These are phyloP conservation scores for Strix aluco DNA, from an alignment of 2,113 vertebrate species.

Conservation along the genomic window DNA sequence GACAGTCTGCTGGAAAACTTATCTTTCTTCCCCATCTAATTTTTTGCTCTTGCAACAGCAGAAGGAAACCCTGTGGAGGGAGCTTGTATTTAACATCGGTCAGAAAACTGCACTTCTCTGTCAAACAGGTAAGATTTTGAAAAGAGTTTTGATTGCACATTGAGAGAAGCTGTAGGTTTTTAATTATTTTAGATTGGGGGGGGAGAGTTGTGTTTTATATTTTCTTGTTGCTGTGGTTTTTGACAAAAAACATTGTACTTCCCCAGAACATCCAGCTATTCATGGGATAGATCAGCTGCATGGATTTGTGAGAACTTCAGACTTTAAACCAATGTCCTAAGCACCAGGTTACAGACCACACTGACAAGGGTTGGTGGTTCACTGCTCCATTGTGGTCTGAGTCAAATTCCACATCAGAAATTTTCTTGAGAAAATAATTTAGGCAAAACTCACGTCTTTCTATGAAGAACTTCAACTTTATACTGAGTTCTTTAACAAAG, in stretches of 20 bases:
- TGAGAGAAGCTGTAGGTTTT: neutral
- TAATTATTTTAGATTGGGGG: neutral
- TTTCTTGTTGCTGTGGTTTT: neutral
- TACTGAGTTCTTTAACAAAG: neutral
- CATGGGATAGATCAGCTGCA: neutral
- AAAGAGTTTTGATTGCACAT: neutral
- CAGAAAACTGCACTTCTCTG: neutral
- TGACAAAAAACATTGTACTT: accelerated
- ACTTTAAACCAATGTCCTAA: neutral
- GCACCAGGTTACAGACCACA: neutral
- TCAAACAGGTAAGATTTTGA: neutral
- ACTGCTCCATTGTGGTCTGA: neutral
- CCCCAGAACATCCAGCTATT: neutral
- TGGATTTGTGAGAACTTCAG: neutral
- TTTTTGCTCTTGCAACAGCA: neutral
- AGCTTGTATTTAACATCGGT: neutral
- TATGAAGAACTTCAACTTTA: neutral
- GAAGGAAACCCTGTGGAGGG: neutral
- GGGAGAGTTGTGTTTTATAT: neutral
- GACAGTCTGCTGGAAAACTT: neutral
- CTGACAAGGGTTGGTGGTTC: neutral
- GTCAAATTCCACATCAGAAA: neutral
- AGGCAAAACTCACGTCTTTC: neutral
- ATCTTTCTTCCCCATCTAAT: neutral
- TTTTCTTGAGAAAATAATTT: neutral